Base-by-base conservation (phyloP, 2,888 invertebrate genomes). In the Drosophila austrosaltans region DNA sequence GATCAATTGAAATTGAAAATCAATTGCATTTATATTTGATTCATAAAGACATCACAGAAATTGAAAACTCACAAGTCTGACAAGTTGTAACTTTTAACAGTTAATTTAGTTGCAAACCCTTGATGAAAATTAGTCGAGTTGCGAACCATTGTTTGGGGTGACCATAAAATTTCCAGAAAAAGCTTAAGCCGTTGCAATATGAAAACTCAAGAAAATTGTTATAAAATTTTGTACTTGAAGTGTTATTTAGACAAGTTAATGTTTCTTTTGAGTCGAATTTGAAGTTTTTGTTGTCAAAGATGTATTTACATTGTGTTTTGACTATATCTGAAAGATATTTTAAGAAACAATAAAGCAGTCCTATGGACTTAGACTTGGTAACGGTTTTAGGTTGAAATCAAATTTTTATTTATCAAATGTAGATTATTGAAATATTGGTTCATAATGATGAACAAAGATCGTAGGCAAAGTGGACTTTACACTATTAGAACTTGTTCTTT, bases 131-230 rank as follows among this genome's bases (percentile, higher is more conserved):
- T 66, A 85, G 68, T 54, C 2, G 53, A 58, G 80, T 69, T 66
- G 16, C 61, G 4, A 54, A 74, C 82, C 80, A 36, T 10, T 0
- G 1, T 22, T 40, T 60, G 10, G 62, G 71, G 62, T 79, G 71
- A 71, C 85, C 77, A 63, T 4, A 0, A 25, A 22, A 22, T 16
- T 30, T 10, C 3, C 0, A 6, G 0, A 1, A 57, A 7, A 28
- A n/a, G 12, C 12, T 22, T 39, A 22, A 39, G 7, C 40, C 3
- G 22, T 39, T 58, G 1, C 2, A 58, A 16, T 20, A 10, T 22
- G 12, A 5, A 39, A 10, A 40, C 16, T 28, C 4, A n/a, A n/a
- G 6, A 30, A 5, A 5, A 30, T 5, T 30, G 4, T 5, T 30
- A 2, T 32, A 32, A 5, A 7, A 36, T 56, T 16, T 6, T 56